phyloP scores from a whole-genome alignment of 1,140 invertebrate species.

The Formica selysi region DNA sequence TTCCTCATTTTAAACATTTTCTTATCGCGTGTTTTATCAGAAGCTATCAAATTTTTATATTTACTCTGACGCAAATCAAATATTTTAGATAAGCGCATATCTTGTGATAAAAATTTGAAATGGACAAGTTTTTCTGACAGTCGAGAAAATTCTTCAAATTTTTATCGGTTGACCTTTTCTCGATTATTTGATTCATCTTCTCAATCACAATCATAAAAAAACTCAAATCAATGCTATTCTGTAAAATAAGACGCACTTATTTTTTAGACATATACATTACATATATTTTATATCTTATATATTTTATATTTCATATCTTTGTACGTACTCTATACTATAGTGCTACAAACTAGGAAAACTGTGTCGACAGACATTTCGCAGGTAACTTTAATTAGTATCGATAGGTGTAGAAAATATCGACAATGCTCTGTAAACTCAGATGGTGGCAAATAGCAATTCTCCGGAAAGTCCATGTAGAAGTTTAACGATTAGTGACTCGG shows the following conservation, averaged over 20 bases:
- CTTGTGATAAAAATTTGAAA: background rate
- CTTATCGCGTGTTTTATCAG: background rate
- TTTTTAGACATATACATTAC: background rate
- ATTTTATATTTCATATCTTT: background rate
- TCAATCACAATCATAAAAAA: background rate
- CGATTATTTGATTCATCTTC: background rate
- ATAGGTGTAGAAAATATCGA: constrained; percentile 25
- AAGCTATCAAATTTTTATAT: constrained; percentile 40
- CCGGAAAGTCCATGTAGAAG: constrained; percentile 36
- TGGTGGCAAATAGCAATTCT: background rate
- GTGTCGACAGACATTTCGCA: background rate
- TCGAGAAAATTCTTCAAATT: background rate
- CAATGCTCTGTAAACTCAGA: constrained; percentile 16
- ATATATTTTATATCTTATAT: background rate
- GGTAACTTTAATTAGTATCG: constrained; percentile 43
- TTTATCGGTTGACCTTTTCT: background rate
- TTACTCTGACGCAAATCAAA: constrained; percentile 17
- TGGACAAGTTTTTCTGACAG: background rate
- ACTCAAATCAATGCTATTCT: background rate
- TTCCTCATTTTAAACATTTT: constrained; percentile 24
- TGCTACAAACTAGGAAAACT: constrained; percentile 7
- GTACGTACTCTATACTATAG: background rate
- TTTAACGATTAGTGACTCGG: constrained; percentile 50
- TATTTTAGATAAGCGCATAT: background rate
- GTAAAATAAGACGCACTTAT: constrained; percentile 6